Evolutionary conservation across 2,888 invertebrate species (phyloP), one percentile per base, ranked within the genome.

Genomic region (Thecocarcelia acutangulata): DNA sequence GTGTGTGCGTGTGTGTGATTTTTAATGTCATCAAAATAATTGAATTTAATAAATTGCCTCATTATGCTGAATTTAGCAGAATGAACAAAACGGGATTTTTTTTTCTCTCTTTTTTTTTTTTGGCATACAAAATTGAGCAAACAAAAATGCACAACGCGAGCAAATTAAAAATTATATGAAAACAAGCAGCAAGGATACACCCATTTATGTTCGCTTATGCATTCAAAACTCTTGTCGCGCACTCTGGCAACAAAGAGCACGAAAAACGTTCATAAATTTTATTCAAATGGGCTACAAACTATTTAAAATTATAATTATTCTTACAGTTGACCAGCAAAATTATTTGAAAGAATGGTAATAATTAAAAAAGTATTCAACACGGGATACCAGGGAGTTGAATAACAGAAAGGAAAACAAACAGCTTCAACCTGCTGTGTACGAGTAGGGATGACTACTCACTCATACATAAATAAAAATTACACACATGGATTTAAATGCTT

Each of bases 31-130:
- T 87, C 90, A 88, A 87, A 88, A 89, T 90, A 89, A 89, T 89
- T 89, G 90, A 90, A 89, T 89, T 89, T 88, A 90, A 89, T 89
- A 90, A 90, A 89, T 90, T 89, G 88, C 89, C 90, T 89, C 89
- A 89, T 89, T 89, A 90, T 88, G 87, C 85, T 74, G 73, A 82
- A 74, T 78, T 82, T 82, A 82, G 73, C 54, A 70, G 78, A 82
- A 77, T 46, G 73, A 46, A 48, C 33, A 61, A 64, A 63, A 33
- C 33, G 33, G 3, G 4, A 9, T 3, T 33, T 33, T 33, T 33
- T 33, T 33, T 33, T 33, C 1, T 33, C 9, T 9, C 8, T 5
- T 33, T 3, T 33, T 33, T 3, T 9, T 8, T 33, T 33, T 33
- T 33, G 17, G n/a, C 52, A 33, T 28, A 28, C 52, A 8, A 12